Evolutionary conservation across 2,113 vertebrate species (phyloP), one percentile per base, ranked within the genome.

Genomic region (Drymodes brunneopygia): DNA sequence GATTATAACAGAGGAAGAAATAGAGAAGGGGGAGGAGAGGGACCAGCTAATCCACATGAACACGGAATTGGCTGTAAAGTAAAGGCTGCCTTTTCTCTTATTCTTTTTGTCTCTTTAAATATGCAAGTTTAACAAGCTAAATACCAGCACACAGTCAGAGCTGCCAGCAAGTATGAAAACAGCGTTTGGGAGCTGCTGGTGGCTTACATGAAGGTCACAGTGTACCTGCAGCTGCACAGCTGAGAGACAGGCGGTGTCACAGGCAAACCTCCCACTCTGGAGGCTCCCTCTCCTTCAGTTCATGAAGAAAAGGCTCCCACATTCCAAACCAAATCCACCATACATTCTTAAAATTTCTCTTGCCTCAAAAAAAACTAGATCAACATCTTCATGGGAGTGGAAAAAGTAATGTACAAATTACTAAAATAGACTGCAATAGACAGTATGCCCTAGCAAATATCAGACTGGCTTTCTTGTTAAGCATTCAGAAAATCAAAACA

Each of bases 191-290:
- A 75, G 82, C 58, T 1, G 4, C 28, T 50, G 74, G 42, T 70
- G 85, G 8, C 75, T 73, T 58, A 50, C 69, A 40, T 88, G 79
- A 93, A 88, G 93, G 93, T 96, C 93, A 95, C 71, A 23, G 82
- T 7, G 72, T 80, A 78, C 78, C 78, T 83, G 47, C 64, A 88
- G 45, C 75, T 83, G 82, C 85, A 78, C 48, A 90, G 90, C 82
- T 73, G 64, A 73, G 40, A 86, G 25, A 31, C 50, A 65, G 67
- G 92, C 27, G 0, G 16, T 62, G 81, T 36, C 87, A 94, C 56
- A 38, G 17, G 67, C 44, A 82, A 85, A 35, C 20, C 67, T 71
- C 50, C 51, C 60, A 65, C 40, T 29, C 80, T 7, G 10, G 27
- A 70, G 8, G 15, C 51, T 90, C 66, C 25, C 71, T 62, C 54